Base-by-base conservation (phyloP, 1,140 invertebrate genomes). In the Tetramorium simillimum region DNA sequence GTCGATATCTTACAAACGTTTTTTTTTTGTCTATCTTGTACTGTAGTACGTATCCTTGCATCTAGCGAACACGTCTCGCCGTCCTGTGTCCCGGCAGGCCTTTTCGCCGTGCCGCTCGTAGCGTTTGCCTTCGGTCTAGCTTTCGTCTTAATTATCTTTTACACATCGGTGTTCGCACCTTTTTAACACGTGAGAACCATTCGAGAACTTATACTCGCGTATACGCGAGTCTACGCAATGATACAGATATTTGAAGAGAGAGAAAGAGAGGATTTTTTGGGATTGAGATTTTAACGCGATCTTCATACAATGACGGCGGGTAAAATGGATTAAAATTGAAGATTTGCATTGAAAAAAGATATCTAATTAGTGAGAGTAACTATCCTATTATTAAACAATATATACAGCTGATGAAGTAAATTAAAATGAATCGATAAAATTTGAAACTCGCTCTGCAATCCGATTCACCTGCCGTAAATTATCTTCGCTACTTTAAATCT, bases 1-100 rank as follows among this genome's bases (percentile, higher is more conserved):
- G 87, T 93, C 91, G 91, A 93, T 93, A 93, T 93, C 86, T 93
- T 94, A 93, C 92, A 94, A 93, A 93, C 91, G 86, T 92, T 69
- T 46, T 49, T 67, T 69, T 69, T 85, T 78, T 90, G 89, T 92
- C 86, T 91, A 93, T 91, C 92, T 94, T 94, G 93, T 94, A 94
- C 93, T 93, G 92, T 93, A 93, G 91, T 93, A 93, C 90, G 92
- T 91, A 93, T 93, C 89, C 92, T 93, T 87, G 90, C 91, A 69
- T 90, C 88, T 92, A 90, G 89, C 89, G 90, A 92, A 93, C 88
- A 88, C 87, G 10, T 85, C 65, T 80, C 84, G 77, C 80, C 72
- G 62, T 85, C 49, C 60, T 69, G 51, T 49, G 69, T 76, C 40
- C 56, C 12, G 58, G 43, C 69, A 49, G 69, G 53, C 53, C n/a